Base-by-base conservation (phyloP, 2,888 invertebrate genomes). In the Drosophila crucigera region DNA sequence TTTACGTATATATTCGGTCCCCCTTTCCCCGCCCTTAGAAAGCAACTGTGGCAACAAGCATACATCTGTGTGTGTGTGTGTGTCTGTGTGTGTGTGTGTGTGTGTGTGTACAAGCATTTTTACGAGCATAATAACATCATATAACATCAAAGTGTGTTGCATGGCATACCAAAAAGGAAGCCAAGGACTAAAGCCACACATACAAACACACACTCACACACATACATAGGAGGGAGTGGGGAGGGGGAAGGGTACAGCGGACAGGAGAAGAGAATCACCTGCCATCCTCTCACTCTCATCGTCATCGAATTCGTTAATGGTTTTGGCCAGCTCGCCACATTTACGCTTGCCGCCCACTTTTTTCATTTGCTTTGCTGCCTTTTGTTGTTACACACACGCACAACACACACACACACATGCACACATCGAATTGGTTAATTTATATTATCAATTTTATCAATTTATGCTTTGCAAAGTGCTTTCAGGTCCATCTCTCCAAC, bases 361-460 rank as follows among this genome's bases (percentile, higher is more conserved):
- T 30, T 63, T 63, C 35, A 64, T 62, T 66, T 58, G 56, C 33
- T 71, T 67, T 67, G 63, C 52, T 53, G 54, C 81, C 68, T 63
- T 66, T 71, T 78, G 68, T 80, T 80, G 76, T 72, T 67, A 22
- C 61, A 64, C 67, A 39, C 54, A 55, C 68, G 6, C 41, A 43
- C 41, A 43, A n/a, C 41, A 33, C 1, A 11, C 4, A 37, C 54
- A 60, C 50, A 61, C 59, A 56, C 64, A 70, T 64, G 35, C 53
- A 47, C 47, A 58, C 67, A 68, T 80, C 67, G 88, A 77, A 84
- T 89, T 84, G 88, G 87, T 89, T 86, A 86, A 89, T 89, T 86
- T 86, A 86, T 86, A 86, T 86, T 89, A 89, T 87, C 84, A 89
- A 86, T 86, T 86, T 89, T 33, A 86, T 86, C 82, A 86, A 87